Conservation (phyloP, 2,888 invertebrate species). For the Cantharis lateralis region DNA sequence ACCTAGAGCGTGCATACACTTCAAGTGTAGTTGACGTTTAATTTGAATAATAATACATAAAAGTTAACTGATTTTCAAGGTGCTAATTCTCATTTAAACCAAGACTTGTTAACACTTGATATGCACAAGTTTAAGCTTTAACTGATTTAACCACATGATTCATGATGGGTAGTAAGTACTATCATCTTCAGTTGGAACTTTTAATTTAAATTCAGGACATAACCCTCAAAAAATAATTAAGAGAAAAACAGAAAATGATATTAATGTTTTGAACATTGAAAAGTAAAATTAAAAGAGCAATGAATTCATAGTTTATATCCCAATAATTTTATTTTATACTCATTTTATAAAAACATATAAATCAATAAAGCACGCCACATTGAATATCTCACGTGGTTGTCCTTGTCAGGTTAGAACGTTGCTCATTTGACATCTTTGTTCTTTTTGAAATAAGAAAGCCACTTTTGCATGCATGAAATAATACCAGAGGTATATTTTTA, state of each 20-base stretch:
- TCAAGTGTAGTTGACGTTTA: background rate
- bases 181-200: background rate
- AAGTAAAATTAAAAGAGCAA: conserved; percentile 16
- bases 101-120: background rate
- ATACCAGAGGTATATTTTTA: conserved; percentile 35
- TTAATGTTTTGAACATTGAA: background rate
- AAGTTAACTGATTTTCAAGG: background rate
- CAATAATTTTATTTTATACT: conserved; percentile 31
- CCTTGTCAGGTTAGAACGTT: conserved; percentile 15
- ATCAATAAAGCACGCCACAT: conserved; percentile 36
- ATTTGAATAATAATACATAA: background rate
- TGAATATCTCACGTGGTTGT: conserved; percentile 33
- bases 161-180: background rate
- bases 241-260: too few relatives aligned
- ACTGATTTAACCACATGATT: background rate
- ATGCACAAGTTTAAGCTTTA: background rate
- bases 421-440: conserved; percentile 32
- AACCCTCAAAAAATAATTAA: background rate
- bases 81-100: background rate
- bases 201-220: background rate
- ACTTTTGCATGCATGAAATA: conserved; percentile 34
- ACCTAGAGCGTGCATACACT: background rate
- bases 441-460: conserved; percentile 31
- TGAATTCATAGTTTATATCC: conserved; percentile 31
- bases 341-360: conserved; percentile 30